Conservation (phyloP, 64 coral and sea anemone species). For the Pocillopora verrucosa region DNA sequence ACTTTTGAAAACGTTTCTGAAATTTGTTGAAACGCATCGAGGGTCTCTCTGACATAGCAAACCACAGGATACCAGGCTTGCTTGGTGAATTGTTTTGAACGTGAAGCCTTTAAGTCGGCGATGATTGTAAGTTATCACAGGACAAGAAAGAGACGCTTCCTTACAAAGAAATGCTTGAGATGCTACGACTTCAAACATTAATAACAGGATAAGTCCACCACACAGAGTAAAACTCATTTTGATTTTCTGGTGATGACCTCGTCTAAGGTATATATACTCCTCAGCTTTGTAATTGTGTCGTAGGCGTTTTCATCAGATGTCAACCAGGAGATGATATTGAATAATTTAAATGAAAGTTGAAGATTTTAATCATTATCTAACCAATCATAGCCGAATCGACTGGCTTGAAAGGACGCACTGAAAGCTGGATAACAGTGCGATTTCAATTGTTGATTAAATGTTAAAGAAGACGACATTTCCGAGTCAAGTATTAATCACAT, state of each 20-base stretch:
- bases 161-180: background rate
- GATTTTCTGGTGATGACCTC: background rate
- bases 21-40: constrained; percentile 21
- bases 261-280: background rate
- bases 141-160: background rate
- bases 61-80: background rate
- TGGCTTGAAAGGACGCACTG: too few species aligned
- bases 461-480: too few species aligned
- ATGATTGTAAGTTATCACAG: background rate
- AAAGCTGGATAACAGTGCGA: too few species aligned
- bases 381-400: too few species aligned
- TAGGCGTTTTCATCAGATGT: too few species aligned
- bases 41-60: constrained; percentile 18
- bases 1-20: background rate
- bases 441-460: too few species aligned
- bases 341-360: background rate
- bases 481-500: too few species aligned
- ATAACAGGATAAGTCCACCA: background rate
- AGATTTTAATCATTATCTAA: too few species aligned
- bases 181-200: background rate
- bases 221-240: background rate
- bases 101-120: background rate
- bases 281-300: too few species aligned
- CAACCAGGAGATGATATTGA: background rate
- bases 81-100: background rate